Evolutionary conservation across 2,113 vertebrate genomes (phyloP).

Genomic region (Forbesichthys papilliferus): DNA sequence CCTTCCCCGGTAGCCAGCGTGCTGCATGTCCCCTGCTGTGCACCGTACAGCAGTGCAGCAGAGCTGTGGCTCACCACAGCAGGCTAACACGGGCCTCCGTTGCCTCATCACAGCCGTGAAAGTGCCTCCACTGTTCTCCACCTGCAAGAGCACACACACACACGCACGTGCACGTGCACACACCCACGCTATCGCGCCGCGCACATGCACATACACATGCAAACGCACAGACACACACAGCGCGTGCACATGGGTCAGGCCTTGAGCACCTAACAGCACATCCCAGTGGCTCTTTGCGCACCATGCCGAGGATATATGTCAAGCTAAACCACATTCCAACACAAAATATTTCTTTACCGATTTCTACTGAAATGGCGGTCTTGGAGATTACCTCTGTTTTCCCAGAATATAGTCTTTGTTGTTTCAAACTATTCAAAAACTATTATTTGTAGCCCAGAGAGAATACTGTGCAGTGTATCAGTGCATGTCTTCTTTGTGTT

Average conservation of each 20-base stretch:
- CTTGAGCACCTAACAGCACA: slow-evolving; percentile 14
- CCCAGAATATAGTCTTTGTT: not conserved
- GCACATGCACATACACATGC: not conserved
- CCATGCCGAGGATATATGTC: not conserved
- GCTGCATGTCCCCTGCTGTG: slow-evolving; percentile 38
- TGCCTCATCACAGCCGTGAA: slow-evolving; percentile 75
- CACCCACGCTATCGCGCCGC: not conserved
- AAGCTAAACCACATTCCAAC: not conserved
- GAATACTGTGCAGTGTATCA: no score
- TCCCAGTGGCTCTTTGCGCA: not conserved
- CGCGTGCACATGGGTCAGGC: not conserved
- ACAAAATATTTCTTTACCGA: not conserved
- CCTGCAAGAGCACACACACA: not conserved
- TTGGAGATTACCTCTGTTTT: not conserved
- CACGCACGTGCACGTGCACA: slow-evolving; percentile 16
- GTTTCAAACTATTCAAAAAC: no score
- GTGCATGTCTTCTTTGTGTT: no score
- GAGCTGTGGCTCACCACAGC: slow-evolving; percentile 66
- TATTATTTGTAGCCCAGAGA: no score
- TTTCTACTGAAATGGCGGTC: not conserved
- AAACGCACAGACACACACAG: slow-evolving; percentile 2
- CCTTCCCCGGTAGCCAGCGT: slow-evolving; percentile 57
- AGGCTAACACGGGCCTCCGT: slow-evolving; percentile 61
- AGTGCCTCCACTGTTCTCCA: slow-evolving; percentile 32
- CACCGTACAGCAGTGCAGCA: slow-evolving; percentile 51